Percentiles rank a stretch among this genome's conserved stretches.
phyloP scores from a whole-genome alignment of 2,113 vertebrate genomes.

The Mungos mungo region DNA sequence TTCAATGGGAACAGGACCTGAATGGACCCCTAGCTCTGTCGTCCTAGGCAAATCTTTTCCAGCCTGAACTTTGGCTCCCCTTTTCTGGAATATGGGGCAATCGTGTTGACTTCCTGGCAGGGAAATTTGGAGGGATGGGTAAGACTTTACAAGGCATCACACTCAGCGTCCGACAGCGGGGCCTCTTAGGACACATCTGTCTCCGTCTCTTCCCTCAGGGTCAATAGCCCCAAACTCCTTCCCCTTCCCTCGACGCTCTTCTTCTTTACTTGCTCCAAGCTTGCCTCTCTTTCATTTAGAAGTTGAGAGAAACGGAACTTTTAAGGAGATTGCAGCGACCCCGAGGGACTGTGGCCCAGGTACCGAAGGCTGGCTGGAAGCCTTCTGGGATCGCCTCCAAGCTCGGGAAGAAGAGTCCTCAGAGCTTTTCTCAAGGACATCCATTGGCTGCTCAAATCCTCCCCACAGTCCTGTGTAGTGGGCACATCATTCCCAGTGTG shows the following conservation, averaged over 20 bases:
- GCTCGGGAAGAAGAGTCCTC: not conserved
- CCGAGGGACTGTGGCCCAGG: not conserved
- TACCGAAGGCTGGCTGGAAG: not conserved
- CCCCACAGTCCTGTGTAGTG: too few species aligned
- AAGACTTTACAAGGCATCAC: rapidly evolving
- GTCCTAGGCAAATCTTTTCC: not conserved
- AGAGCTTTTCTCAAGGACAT: not conserved
- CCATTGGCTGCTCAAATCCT: not conserved
- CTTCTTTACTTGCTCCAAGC: not conserved
- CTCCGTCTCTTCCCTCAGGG: too few species aligned
- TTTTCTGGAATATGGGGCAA: not conserved
- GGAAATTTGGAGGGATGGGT: rapidly evolving
- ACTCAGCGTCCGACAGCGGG: not conserved
- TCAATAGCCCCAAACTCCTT: not conserved
- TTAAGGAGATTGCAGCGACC: not conserved
- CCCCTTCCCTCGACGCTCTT: not conserved
- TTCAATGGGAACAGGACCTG: not conserved
- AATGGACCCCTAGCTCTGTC: not conserved
- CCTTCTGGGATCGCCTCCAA: not conserved
- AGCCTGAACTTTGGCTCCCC: not conserved
- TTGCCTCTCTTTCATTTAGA: not conserved
- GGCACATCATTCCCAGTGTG: rapidly evolving
- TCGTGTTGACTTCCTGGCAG: not conserved
- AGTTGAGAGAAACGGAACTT: not conserved
- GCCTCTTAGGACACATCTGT: not conserved